phyloP scores from a whole-genome alignment of 2,888 invertebrate species.

The Volucella bombylans region DNA sequence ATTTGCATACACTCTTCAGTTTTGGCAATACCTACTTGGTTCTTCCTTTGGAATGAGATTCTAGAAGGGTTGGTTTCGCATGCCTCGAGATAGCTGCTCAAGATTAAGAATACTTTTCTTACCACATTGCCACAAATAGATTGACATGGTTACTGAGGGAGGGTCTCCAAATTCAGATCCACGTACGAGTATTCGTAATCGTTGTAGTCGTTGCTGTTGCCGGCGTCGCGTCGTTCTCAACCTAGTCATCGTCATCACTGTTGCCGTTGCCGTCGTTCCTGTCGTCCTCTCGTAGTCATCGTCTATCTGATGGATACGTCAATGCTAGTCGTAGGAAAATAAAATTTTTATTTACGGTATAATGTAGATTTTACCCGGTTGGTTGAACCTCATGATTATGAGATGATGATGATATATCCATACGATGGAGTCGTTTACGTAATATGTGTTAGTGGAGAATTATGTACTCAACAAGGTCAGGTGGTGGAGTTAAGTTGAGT shows the following conservation, averaged over 20 bases:
- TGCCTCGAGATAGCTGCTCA: slow-evolving; percentile 54
- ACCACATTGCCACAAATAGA: slow-evolving; percentile 55
- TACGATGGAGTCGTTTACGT: slow-evolving; percentile 43
- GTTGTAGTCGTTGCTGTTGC: neutral
- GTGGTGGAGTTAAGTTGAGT: slow-evolving; percentile 54
- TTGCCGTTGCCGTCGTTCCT: no score
- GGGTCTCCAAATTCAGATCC: neutral
- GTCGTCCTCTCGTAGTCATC: neutral
- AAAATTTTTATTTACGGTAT: slow-evolving; percentile 67
- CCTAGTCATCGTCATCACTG: neutral
- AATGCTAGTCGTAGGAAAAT: slow-evolving; percentile 30
- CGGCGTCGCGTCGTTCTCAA: no score
- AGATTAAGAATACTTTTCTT: slow-evolving; percentile 64
- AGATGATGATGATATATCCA: slow-evolving; percentile 49
- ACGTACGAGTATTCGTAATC: slow-evolving; percentile 8
- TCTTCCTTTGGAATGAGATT: slow-evolving; percentile 9
- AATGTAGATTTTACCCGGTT: slow-evolving; percentile 66
- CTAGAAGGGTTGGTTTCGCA: slow-evolving; percentile 42
- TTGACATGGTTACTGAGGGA: slow-evolving; percentile 59
- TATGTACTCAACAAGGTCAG: slow-evolving; percentile 53
- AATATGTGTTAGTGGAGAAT: slow-evolving; percentile 30
- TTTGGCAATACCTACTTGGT: neutral
- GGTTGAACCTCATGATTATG: slow-evolving; percentile 70
- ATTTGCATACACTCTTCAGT: slow-evolving; percentile 66
- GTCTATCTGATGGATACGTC: slow-evolving; percentile 23